These are phyloP conservation scores for Enoplosus armatus DNA, from an alignment of 2,797 vertebrate genomes.

Conservation along the genomic window DNA sequence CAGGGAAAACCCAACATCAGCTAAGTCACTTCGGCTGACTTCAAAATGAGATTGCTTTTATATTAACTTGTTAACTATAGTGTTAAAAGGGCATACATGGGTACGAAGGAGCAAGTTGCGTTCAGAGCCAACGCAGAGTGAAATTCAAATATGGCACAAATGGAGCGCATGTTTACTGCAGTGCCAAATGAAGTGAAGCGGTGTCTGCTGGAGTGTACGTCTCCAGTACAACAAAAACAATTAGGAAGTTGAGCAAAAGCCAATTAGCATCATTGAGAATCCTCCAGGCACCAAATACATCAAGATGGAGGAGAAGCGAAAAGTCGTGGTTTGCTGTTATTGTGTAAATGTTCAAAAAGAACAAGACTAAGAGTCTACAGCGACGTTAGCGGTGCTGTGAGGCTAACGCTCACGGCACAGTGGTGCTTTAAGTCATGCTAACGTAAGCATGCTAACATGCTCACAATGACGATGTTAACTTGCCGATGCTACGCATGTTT, in stretches of 20 bases:
- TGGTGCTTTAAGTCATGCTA: too few relatives aligned
- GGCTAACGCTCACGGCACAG: too few relatives aligned
- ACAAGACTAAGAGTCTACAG: neutral
- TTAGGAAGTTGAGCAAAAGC: neutral
- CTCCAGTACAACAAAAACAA: neutral
- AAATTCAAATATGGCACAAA: neutral
- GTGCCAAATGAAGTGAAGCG: neutral
- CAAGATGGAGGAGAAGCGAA: neutral
- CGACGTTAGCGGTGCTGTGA: too few relatives aligned
- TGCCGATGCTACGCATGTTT: neutral
- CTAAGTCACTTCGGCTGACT: neutral
- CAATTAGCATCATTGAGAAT: neutral
- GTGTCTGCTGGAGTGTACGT: neutral
- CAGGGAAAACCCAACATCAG: neutral
- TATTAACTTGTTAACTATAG: neutral
- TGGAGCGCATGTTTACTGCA: neutral
- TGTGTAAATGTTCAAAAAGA: neutral
- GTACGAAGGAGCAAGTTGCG: neutral
- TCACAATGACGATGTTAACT: neutral
- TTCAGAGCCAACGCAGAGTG: neutral
- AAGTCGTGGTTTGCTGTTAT: neutral
- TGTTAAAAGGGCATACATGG: neutral
- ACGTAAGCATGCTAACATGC: neutral
- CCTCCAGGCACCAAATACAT: neutral
- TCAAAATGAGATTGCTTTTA: constrained; percentile 2